A percentile compares a stretch with the other conserved stretches of the same genome.
Conservation (phyloP, 2,888 invertebrate genomes). For the Serripes groenlandicus region DNA sequence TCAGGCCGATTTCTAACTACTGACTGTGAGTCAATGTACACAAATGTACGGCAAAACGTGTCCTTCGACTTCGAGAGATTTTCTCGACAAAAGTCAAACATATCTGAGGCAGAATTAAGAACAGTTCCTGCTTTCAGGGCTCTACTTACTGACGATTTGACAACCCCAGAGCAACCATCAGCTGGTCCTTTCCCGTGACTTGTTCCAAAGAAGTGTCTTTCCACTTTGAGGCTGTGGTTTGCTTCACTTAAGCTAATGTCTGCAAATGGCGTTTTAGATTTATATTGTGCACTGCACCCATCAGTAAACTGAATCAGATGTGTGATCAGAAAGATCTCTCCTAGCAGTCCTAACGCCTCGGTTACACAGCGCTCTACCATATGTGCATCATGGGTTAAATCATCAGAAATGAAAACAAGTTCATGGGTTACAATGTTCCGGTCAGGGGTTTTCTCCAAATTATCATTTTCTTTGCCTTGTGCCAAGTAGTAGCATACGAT, state of each 20-base stretch:
- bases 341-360: conserved; percentile 9
- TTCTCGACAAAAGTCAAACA: conserved; percentile 22
- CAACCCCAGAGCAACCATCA: conserved; percentile 30
- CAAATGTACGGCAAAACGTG: conserved; percentile 29
- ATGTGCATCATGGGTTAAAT: conserved; percentile 28
- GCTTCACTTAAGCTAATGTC: neutral
- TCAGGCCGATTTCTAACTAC: neutral
- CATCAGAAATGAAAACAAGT: conserved; percentile 32
- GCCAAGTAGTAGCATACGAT: conserved; percentile 39
- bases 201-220: conserved; percentile 33
- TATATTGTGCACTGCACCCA: conserved; percentile 32
- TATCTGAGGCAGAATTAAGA: conserved; percentile 21
- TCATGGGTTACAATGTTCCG: conserved; percentile 42
- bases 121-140: conserved; percentile 15
- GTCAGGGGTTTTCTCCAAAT: no score
- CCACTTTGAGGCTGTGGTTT: neutral
- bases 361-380: conserved; percentile 29
- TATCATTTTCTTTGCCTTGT: neutral
- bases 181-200: conserved; percentile 47
- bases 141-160: conserved; percentile 31
- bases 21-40: conserved; percentile 9
- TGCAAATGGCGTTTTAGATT: conserved; percentile 27
- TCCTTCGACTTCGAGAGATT: conserved; percentile 16
- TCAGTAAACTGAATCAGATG: conserved; percentile 31
- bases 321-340: no score